Base-by-base conservation (phyloP, 2,113 vertebrate species). In the Conger conger region DNA sequence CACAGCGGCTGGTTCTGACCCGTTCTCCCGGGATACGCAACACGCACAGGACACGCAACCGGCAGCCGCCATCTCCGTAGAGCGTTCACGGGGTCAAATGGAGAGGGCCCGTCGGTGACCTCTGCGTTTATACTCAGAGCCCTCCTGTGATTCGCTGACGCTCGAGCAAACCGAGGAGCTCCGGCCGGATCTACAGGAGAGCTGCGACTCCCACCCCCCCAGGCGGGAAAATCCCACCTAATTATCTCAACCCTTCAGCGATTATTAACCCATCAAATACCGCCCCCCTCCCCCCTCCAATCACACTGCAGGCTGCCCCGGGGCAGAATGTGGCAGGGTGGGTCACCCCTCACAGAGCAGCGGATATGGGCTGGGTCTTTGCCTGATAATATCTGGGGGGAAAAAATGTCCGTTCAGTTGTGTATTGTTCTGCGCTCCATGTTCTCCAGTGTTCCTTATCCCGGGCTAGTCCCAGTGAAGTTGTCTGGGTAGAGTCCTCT, bases 211-310 rank as follows among this genome's bases (percentile, higher is more conserved):
- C 9, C 16, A 33, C n/a, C 0, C 38, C 63, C 73, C 78, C 11
- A 20, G 18, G 82, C 33, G 33, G 11, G 18, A 45, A 57, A 80
- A 54, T 20, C 35, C 35, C 35, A 40, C 40, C 57, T 78, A 86
- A 86, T 86, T 82, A 82, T 30, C 23, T 82, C 5, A 23, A 33
- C 16, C 80, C 79, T 82, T 76, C 38, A 73, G 81, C 80, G 53
- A 33, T 35, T 33, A 45, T 68, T 54, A 78, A 76, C 50, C 73
- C 60, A 85, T 81, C 40, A 85, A 82, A 85, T 20, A 63, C 18
- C 36, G 53, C 81, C 54, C 68, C 30, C 68, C 6, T 20, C 36
- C 18, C 36, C 81, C 81, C 54, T n/a, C 30, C 68, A 1, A 82
- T 68, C 23, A 27, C 18, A 4, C 30, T n/a, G 30, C 20, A 45